A percentile compares a stretch with the other conserved stretches of the same genome.
phyloP scores from a whole-genome alignment of 2,888 invertebrate species.

The Agonum fuliginosum region DNA sequence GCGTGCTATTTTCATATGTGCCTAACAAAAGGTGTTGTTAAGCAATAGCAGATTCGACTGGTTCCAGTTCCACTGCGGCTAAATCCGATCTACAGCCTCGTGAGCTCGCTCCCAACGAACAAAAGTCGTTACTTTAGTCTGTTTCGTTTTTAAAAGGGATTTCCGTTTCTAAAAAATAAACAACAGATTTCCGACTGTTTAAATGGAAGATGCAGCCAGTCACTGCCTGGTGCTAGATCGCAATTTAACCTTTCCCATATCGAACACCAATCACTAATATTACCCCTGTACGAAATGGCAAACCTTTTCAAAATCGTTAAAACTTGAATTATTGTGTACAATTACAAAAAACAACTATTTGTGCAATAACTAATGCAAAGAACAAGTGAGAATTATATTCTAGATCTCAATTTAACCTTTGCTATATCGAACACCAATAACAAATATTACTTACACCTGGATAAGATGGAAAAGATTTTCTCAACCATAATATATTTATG shows the following conservation, averaged over 20 bases:
- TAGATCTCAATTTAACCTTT: background rate
- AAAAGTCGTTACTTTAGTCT: slow-evolving; percentile 52
- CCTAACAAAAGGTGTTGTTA: slow-evolving; percentile 57
- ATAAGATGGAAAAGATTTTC: too few species aligned
- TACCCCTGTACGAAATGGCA: too few species aligned
- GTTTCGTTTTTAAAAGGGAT: slow-evolving; percentile 53
- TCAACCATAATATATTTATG: too few species aligned
- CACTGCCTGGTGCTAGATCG: background rate
- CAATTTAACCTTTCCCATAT: background rate
- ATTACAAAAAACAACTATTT: too few species aligned
- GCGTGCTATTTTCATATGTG: slow-evolving; percentile 61
- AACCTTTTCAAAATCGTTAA: too few species aligned
- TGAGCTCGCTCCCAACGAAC: slow-evolving; percentile 21
- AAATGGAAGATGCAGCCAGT: slow-evolving; percentile 38
- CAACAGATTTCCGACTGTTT: slow-evolving; percentile 35
- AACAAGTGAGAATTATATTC: too few species aligned
- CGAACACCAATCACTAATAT: background rate
- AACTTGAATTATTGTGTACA: too few species aligned
- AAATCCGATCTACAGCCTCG: slow-evolving; percentile 52
- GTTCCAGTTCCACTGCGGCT: slow-evolving; percentile 20
- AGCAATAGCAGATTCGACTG: slow-evolving; percentile 54
- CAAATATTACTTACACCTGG: too few species aligned
- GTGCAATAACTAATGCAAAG: too few species aligned
- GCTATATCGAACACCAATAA: background rate
- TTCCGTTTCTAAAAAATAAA: slow-evolving; percentile 48